Base-by-base conservation (phyloP, 2,797 vertebrate genomes). In the Coluber constrictor region DNA sequence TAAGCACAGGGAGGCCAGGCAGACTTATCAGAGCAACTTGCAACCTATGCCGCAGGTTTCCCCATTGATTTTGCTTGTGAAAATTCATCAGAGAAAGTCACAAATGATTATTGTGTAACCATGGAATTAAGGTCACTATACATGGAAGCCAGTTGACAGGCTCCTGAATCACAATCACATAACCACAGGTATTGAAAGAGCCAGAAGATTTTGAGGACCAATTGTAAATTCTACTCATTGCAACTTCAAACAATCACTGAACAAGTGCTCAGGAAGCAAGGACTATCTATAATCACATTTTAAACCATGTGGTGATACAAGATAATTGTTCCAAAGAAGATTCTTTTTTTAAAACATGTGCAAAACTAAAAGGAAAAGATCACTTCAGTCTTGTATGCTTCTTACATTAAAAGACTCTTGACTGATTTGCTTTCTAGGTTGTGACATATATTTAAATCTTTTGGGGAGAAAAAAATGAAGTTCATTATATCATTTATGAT, bases 401-500 rank as follows among this genome's bases (percentile, higher is more conserved):
- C 1, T 88, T 59, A 20, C 2, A n/a, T 5, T 20, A 56, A 87
- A 90, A 47, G 37, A 18, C 3, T 54, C 15, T 60, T 86, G 55
- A 60, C 20, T 86, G 16, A 47, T 60, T 87, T 60, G 18, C 88
- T 96, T 86, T 63, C 86, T 11, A 37, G 13, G 1, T 15, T 60
- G 86, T 74, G 47, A 93, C 0, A 0, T 90, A 0, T 94, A 55
- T 93, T 61, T 92, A 95, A 90, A 74, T 90, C 55, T 95, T 92
- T 92, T 92, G 86, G 79, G 87, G 61, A 0, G 94, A 6, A 1
- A 2, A 7, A 92, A 88, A 93, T 59, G 89, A 79, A 56, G 57
- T 61, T n/a, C 86, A 51, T 92, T 92, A 92, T 93, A 90, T 96
- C 94, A 94, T 95, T 95, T 96, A 66, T 61, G 10, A 3, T 23